Percentiles rank a stretch among this genome's conserved stretches.
Conservation (phyloP, 2,888 invertebrate genomes). For the Selenia dentaria region DNA sequence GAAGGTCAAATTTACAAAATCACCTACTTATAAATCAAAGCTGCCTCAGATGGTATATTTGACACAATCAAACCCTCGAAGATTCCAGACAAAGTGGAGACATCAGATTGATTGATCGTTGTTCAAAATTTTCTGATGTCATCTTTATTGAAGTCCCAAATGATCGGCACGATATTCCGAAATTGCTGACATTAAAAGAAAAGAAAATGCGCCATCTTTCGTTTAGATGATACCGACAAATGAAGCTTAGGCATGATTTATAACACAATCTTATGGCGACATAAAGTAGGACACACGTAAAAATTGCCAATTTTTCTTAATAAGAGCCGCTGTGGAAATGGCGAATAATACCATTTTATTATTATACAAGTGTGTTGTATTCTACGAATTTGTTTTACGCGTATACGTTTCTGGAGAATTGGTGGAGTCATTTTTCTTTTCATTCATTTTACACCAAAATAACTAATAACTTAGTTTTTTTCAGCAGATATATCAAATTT, state of each 20-base stretch:
- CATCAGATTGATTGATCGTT: slow-evolving; percentile 30
- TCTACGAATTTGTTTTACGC: slow-evolving; percentile 4
- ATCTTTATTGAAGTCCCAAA: slow-evolving; percentile 32
- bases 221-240: slow-evolving; percentile 68
- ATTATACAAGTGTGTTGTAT: slow-evolving; percentile 19
- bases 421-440: no score
- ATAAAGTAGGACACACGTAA: slow-evolving; percentile 76
- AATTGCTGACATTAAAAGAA: slow-evolving; percentile 43
- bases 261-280: slow-evolving; percentile 73
- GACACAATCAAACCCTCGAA: neutral
- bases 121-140: slow-evolving; percentile 22
- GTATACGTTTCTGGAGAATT: neutral
- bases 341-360: slow-evolving; percentile 36
- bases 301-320: slow-evolving; percentile 82
- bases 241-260: slow-evolving; percentile 72
- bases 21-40: neutral
- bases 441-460: no score
- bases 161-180: slow-evolving; percentile 39
- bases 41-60: neutral
- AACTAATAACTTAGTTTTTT: no score
- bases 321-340: slow-evolving; percentile 60
- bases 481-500: no score
- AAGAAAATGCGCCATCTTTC: slow-evolving; percentile 63
- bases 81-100: slow-evolving; percentile 9
- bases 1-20: no score